Evolutionary conservation across 2,888 invertebrate genomes (phyloP), one percentile per base, ranked within the genome.

Genomic region (Hesperia comma): DNA sequence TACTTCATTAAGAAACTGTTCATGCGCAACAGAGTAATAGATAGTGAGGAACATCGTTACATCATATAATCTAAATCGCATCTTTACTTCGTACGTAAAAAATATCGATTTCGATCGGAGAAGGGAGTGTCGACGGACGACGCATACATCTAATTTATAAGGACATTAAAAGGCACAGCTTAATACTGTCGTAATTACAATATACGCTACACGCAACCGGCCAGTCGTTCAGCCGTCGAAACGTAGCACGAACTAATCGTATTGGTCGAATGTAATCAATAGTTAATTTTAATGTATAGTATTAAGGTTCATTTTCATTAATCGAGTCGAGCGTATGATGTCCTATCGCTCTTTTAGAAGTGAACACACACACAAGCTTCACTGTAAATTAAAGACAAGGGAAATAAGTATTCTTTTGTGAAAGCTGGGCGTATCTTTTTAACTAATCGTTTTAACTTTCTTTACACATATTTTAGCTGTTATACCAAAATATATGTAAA

Each of bases 161-260:
- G 53, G 61, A 63, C 63, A 63, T 57, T 63, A 63, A 57, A 63
- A 63, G 63, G 63, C 63, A 63, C 63, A 63, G 63, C 57, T 40
- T 63, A 63, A 63, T 63, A 63, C 63, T 63, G 63, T 63, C 63
- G 63, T 64, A 57, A 64, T 64, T 53, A 63, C 46, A 63, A 63
- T 32, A 56, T 33, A 46, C 46, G 40, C 62, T 33, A 32, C 58
- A 46, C 26, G 19, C 19, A 51, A 41, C 15, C 32, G 37, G 15
- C 54, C 40, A 40, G 26, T n/a, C 32, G 43, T 43, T 40, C 55
- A 43, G 43, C 62, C 62, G 55, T 56, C 46, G 37, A 63, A 55
- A 46, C 55, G 41, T 37, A 43, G 55, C 40, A 40, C 17, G 8
- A 37, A 19, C 6, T 21, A 15, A 46, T 62, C 12, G 37, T 37